Evolutionary conservation across 2,797 vertebrate genomes (phyloP).

Genomic region (Coccyzus lansbergi): DNA sequence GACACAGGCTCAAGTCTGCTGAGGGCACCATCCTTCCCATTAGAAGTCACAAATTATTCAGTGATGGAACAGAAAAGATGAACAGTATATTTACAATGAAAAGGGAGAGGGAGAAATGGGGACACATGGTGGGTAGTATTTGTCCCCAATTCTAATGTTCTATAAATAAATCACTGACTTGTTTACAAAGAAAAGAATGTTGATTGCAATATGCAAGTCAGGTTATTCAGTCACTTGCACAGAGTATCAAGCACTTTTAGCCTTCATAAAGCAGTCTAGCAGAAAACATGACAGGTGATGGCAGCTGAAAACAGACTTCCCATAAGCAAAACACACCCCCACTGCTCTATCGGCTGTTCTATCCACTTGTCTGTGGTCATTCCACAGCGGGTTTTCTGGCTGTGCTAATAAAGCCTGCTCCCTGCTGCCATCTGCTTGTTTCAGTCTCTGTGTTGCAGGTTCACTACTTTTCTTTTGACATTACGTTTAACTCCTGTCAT

Average conservation of each 20-base stretch:
- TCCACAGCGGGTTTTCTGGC: neutral
- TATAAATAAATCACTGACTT: neutral
- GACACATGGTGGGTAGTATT: neutral
- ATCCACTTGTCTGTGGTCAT: rapidly evolving
- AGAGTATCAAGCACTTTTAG: neutral
- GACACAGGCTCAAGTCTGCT: neutral
- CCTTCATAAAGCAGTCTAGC: neutral
- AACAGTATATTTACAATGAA: rapidly evolving
- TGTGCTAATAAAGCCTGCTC: neutral
- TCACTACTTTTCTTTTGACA: neutral
- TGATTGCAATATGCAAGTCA: neutral
- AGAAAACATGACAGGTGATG: neutral
- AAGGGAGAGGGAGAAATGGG: neutral
- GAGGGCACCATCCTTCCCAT: neutral
- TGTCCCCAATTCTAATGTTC: neutral
- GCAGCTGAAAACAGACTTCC: neutral
- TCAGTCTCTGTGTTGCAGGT: neutral
- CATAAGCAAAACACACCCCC: neutral
- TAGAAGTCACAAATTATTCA: neutral
- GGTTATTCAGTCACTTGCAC: neutral
- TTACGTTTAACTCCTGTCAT: neutral
- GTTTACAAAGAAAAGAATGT: neutral
- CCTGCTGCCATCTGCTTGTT: neutral
- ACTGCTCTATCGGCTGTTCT: neutral
- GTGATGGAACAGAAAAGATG: neutral